phyloP scores from a whole-genome alignment of 1,140 invertebrate genomes.

The Metopolophium dirhodum region DNA sequence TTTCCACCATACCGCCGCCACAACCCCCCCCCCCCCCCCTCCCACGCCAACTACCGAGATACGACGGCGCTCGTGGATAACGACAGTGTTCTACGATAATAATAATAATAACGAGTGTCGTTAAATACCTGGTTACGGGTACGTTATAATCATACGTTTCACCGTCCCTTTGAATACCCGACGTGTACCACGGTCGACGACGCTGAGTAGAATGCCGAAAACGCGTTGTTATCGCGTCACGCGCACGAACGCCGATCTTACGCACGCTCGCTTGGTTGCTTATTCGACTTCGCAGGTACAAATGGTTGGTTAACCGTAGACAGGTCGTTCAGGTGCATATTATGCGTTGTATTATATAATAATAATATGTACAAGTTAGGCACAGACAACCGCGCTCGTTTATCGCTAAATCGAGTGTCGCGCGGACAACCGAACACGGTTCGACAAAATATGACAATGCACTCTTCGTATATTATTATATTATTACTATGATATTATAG shows the following conservation, averaged over 20 bases:
- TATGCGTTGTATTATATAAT: background rate
- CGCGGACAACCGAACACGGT: background rate
- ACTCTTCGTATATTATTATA: background rate
- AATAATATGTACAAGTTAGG: background rate
- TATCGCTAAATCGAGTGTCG: constrained; percentile 31
- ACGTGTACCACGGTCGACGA: background rate
- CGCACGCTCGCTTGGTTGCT: constrained; percentile 7
- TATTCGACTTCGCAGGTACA: background rate
- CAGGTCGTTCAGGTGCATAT: background rate
- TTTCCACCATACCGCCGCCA: background rate
- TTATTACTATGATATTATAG: background rate
- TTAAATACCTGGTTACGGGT: background rate
- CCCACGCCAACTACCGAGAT: background rate
- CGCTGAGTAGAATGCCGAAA: background rate
- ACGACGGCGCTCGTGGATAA: background rate
- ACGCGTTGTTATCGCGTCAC: constrained; percentile 20
- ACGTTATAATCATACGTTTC: background rate
- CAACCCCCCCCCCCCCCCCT: too few relatives aligned
- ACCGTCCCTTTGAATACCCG: background rate
- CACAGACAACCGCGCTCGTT: background rate
- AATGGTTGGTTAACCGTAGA: background rate
- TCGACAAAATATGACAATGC: background rate
- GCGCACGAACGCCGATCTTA: constrained; percentile 20
- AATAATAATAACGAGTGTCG: background rate
- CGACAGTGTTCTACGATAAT: background rate